Base-by-base conservation (phyloP, 2,888 invertebrate genomes). In the Rapana venosa region DNA sequence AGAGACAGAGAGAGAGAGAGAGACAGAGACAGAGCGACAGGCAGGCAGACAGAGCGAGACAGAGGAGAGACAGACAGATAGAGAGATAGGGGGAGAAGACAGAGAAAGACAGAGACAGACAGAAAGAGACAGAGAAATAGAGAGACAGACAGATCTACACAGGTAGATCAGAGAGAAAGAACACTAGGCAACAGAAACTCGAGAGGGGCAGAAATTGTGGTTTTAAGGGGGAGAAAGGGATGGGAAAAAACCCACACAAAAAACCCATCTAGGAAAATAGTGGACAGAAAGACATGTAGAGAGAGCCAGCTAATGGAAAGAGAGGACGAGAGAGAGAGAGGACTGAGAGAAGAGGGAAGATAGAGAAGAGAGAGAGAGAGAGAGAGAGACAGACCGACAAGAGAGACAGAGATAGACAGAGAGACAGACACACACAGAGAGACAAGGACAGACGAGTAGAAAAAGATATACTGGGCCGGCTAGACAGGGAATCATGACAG, bases 331-430 rank as follows among this genome's bases (percentile, higher is more conserved):
- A 70, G 70, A 70, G 70, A 70, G 70, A 15, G 70, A 15, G 70
- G 26, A 26, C 22, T 0, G 70, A 1, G 70, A 1, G 26, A 1
- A 22, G 6, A 26, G 1, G 70, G 1, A 26, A 6, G 70, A 70
- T 20, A 70, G 70, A 70, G 70, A 70, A n/a, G n/a, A n/a, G n/a
- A n/a, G n/a, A n/a, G 74, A n/a, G 74, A 74, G 74, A n/a, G 74
- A 30, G 74, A n/a, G 74, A 74, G 74, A 11, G 30, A 61, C 1
- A 61, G 15, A 58, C 58, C 8, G 11, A 58, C 58, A 58, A 15
- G 74, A n/a, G 74, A n/a, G 0, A n/a, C 6, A 8, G 11, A 5
- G 74, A 74, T 13, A n/a, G n/a, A n/a, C 8, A 74, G 74, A 74
- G n/a, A 74, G n/a, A 74, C 8, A 74, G 30, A 74, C n/a, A n/a